These are phyloP conservation scores for Scomber colias DNA, from an alignment of 2,113 vertebrate species.

Conservation along the genomic window DNA sequence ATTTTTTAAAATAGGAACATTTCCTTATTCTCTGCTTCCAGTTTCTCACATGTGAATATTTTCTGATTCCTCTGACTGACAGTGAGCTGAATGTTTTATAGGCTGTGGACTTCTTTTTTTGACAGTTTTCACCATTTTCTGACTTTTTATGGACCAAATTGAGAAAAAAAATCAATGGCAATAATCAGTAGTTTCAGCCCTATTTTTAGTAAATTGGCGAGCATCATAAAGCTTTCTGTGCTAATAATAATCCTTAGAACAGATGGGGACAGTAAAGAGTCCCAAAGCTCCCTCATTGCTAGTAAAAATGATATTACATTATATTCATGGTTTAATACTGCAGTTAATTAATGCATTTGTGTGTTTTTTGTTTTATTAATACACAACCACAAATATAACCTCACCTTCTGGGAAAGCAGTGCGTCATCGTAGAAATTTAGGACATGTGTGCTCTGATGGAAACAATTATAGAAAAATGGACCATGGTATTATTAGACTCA, in stretches of 20 bases:
- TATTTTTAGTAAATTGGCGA: no score
- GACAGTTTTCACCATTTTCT: no score
- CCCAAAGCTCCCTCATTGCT: background rate
- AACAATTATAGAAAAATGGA: background rate
- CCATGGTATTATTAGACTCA: background rate
- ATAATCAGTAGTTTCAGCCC: no score
- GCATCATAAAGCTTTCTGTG: background rate
- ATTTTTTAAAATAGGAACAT: no score
- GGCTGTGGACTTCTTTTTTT: no score
- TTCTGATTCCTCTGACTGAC: no score
- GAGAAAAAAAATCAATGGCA: no score
- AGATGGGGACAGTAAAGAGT: background rate
- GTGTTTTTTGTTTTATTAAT: background rate
- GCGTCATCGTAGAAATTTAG: background rate
- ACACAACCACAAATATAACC: background rate
- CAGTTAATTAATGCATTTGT: background rate
- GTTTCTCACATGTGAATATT: no score
- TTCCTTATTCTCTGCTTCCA: no score
- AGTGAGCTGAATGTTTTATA: no score
- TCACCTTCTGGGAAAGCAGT: background rate
- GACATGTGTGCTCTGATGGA: slow-evolving; percentile 9
- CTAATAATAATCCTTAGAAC: background rate
- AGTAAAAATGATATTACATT: background rate
- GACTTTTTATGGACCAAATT: no score
- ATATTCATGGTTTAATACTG: background rate